Percentiles rank a stretch among this genome's conserved stretches.
These are phyloP conservation scores for Enteromius unitaeniatus DNA, from an alignment of 2,797 vertebrate genomes.

Conservation along the genomic window DNA sequence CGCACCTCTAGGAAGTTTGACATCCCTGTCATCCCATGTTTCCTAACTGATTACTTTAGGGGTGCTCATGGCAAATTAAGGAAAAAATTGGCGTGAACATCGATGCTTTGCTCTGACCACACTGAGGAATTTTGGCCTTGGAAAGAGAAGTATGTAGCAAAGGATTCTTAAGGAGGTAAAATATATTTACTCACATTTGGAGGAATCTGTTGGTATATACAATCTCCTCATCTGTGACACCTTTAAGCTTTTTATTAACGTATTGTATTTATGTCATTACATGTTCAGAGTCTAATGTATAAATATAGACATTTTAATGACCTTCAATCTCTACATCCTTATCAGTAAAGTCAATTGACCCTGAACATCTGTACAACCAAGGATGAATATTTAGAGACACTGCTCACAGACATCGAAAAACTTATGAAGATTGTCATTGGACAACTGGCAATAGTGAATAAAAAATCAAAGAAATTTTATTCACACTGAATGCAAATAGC, in stretches of 20 bases:
- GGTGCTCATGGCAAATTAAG: constrained; percentile 41
- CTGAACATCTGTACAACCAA: constrained; percentile 42
- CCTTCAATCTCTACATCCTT: neutral
- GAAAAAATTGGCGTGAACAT: constrained; percentile 49
- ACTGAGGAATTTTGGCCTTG: constrained; percentile 52
- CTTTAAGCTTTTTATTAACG: neutral
- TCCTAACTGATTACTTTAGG: constrained; percentile 15
- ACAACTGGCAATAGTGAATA: constrained; percentile 46
- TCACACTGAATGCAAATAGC: neutral
- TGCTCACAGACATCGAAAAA: constrained; percentile 8
- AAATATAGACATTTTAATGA: neutral
- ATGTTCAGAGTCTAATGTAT: neutral
- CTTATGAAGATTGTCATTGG: neutral
- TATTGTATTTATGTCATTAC: neutral
- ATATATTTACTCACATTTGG: constrained; percentile 21
- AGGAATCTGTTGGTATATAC: constrained; percentile 40
- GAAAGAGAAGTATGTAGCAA: constrained; percentile 52
- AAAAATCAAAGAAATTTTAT: neutral
- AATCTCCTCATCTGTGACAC: neutral
- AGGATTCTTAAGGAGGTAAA: constrained; percentile 50
- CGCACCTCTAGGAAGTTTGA: too few species aligned
- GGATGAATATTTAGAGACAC: constrained; percentile 38
- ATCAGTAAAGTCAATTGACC: constrained; percentile 24
- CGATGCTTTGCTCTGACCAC: constrained; percentile 51
- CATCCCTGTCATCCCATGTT: neutral